A percentile compares a stretch with the other conserved stretches of the same genome.
phyloP scores from a whole-genome alignment of 2,797 vertebrate genomes.

The Lagocephalus sceleratus region DNA sequence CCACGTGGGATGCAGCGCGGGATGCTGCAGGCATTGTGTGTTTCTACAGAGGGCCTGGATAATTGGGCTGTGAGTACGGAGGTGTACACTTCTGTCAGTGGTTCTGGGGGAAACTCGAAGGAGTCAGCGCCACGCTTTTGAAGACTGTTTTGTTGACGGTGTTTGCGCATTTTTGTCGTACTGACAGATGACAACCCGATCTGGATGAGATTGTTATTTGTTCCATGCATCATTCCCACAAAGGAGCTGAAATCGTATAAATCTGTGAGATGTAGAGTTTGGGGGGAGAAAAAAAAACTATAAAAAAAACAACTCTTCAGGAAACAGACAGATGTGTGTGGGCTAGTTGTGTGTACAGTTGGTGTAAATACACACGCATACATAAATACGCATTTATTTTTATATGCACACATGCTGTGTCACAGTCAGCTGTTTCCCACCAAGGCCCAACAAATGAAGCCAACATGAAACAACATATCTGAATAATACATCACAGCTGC shows the following conservation, averaged over 20 bases:
- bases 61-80: constrained; percentile 65
- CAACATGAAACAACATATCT: constrained; percentile 38
- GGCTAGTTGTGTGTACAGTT: constrained; percentile 11
- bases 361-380: background rate
- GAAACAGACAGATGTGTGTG: constrained; percentile 3
- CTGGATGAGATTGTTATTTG: background rate
- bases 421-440: constrained; percentile 11
- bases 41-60: constrained; percentile 54
- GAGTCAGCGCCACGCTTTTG: constrained; percentile 30
- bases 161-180: constrained; percentile 28
- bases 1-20: constrained; percentile 63
- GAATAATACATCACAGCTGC: constrained; percentile 59
- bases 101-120: constrained; percentile 48
- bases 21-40: constrained; percentile 61
- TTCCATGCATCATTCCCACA: too few relatives aligned
- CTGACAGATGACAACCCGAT: constrained; percentile 38
- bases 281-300: too few relatives aligned
- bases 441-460: constrained; percentile 43
- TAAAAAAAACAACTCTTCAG: too few relatives aligned
- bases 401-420: constrained; percentile 29
- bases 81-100: constrained; percentile 48
- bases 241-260: too few relatives aligned
- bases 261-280: too few relatives aligned
- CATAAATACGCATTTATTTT: background rate
- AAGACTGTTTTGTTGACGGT: constrained; percentile 17